Base-by-base conservation (phyloP, 2,113 vertebrate genomes). In the Melanostigma gelatinosum region DNA sequence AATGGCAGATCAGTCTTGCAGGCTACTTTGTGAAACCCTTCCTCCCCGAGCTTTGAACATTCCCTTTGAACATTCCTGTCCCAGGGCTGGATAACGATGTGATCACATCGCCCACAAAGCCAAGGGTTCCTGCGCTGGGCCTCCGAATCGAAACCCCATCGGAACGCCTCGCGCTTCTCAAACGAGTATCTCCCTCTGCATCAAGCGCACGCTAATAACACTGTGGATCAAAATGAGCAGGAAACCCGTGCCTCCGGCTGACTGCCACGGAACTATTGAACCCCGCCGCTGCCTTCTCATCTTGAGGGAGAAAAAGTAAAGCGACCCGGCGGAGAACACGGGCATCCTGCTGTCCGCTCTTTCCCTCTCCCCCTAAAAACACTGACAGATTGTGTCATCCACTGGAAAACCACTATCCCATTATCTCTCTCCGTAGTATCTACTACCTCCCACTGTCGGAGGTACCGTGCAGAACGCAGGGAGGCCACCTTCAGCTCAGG, bases 311-410 rank as follows among this genome's bases (percentile, higher is more conserved):
- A 57, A 68, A 77, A 62, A 20, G 75, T 60, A 57, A 74, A 86
- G 61, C 44, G 69, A 42, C 32, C 32, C 64, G 61, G 71, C 32
- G 46, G 65, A 65, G 54, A 15, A 44, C 22, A 11, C 55, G 58
- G 29, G 36, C 13, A 58, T 46, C 63, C 70, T 68, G 46, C 66
- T 29, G 22, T 20, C 46, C 18, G 8, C 10, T 42, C 44, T 72
- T 29, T 70, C 62, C 64, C 58, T 54, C 42, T 55, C 61, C 57
- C 34, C 34, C 5, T 0, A 1, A 67, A 73, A 46, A 42, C 73
- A 50, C 6, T 67, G 36, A 83, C 72, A 87, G 87, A 89, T 88
- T 87, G 77, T 91, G 88, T 92, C 68, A 85, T 86, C 76, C 80
- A 58, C 63, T 48, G 20, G 20, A 52, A 80, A 84, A 83, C 71